phyloP scores from a whole-genome alignment of 2,888 invertebrate species.

The Pollenia labialis region DNA sequence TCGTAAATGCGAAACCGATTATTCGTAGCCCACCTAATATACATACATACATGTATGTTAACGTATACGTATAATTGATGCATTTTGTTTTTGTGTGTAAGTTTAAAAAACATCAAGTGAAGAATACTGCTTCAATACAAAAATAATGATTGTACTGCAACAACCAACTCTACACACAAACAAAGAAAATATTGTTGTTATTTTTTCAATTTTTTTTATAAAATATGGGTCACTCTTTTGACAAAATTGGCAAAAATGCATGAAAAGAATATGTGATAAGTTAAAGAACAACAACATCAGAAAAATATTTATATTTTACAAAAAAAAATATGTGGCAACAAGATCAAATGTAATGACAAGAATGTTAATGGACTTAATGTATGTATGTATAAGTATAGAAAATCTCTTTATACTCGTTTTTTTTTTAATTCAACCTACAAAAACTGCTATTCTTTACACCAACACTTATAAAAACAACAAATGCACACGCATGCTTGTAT shows the following conservation, averaged over 20 bases:
- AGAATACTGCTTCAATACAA: conserved; percentile 52
- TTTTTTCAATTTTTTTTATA: conserved; percentile 1
- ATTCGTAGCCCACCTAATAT: neutral
- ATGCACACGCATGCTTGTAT: neutral
- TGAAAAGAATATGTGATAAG: conserved; percentile 60
- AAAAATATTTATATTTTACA: conserved; percentile 1
- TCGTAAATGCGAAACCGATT: too few species aligned
- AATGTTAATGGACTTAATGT: conserved; percentile 66
- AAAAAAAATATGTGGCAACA: conserved; percentile 32
- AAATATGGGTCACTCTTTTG: conserved; percentile 70
- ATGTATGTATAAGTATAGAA: conserved; percentile 20
- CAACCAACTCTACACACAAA: neutral
- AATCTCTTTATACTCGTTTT: conserved; percentile 30
- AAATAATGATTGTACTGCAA: conserved; percentile 21
- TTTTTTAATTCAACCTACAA: conserved; percentile 2
- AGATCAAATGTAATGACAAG: conserved; percentile 65
- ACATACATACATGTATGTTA: neutral
- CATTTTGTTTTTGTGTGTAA: neutral
- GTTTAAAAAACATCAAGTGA: conserved; percentile 46
- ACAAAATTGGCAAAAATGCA: conserved; percentile 61
- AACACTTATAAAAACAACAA: neutral
- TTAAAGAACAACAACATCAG: conserved; percentile 23
- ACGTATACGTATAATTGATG: conserved; percentile 48
- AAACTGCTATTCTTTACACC: neutral
- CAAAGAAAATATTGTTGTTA: conserved; percentile 5